Conservation (phyloP, 2,113 vertebrate genomes). For the Amblyornis subalaris region DNA sequence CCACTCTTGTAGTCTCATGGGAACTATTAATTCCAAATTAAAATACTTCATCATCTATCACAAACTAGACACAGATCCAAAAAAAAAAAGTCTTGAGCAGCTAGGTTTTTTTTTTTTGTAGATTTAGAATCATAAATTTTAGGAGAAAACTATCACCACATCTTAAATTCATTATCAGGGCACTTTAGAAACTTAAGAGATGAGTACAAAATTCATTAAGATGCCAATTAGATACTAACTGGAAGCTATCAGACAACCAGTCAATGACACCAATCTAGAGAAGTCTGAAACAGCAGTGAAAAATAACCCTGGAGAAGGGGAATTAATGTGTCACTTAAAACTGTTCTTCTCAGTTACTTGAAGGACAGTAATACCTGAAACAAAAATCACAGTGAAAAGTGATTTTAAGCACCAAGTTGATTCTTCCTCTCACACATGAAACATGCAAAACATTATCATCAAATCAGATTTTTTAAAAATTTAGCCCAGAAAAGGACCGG, state of each 20-base stretch:
- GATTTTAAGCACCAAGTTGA: neutral
- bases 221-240: neutral
- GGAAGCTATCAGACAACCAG: neutral
- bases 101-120: neutral
- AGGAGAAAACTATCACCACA: neutral
- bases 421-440: neutral
- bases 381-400: neutral
- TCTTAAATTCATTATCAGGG: neutral
- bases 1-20: neutral
- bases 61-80: neutral
- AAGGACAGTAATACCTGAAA: neutral
- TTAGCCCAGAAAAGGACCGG: neutral
- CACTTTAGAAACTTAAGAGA: neutral
- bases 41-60: neutral
- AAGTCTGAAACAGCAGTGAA: neutral
- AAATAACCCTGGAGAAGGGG: neutral
- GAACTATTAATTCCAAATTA: neutral
- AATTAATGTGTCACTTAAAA: neutral
- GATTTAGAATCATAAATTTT: neutral
- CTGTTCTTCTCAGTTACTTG: neutral
- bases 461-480: neutral
- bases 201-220: neutral
- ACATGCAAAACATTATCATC: neutral
- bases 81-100: neutral
- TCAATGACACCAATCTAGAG: neutral